These are phyloP conservation scores for Ardeotis arabs DNA, from an alignment of 2,113 vertebrate species.

Conservation along the genomic window DNA sequence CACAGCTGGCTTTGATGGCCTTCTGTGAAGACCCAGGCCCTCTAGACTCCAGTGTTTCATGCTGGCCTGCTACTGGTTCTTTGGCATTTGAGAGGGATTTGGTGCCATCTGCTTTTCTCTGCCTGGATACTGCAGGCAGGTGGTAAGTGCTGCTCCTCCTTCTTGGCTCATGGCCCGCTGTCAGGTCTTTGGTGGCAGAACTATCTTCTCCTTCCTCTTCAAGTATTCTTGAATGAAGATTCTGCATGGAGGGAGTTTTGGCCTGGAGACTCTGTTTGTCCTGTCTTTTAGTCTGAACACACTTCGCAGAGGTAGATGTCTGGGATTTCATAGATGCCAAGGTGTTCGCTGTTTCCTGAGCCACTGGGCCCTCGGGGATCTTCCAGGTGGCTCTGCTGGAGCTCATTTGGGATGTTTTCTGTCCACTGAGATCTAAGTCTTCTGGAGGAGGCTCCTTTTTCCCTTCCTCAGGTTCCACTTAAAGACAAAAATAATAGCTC, in stretches of 20 bases:
- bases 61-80: neutral
- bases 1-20: neutral
- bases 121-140: neutral
- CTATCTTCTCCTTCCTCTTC: neutral
- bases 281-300: neutral
- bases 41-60: neutral
- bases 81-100: neutral
- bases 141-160: neutral
- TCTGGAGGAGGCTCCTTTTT: neutral
- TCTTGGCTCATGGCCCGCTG: neutral
- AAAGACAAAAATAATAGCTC: neutral
- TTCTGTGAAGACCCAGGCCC: neutral
- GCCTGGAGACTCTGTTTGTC: neutral
- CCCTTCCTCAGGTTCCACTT: neutral
- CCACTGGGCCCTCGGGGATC: neutral
- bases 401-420: neutral
- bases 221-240: neutral
- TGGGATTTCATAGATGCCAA: neutral
- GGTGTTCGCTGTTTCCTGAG: neutral
- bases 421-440: neutral
- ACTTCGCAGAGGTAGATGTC: neutral
- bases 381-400: neutral
- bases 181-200: neutral
- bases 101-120: neutral
- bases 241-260: neutral